Evolutionary conservation across 2,888 invertebrate genomes (phyloP), one percentile per base, ranked within the genome.

Genomic region (Camptogramma bilineatum): DNA sequence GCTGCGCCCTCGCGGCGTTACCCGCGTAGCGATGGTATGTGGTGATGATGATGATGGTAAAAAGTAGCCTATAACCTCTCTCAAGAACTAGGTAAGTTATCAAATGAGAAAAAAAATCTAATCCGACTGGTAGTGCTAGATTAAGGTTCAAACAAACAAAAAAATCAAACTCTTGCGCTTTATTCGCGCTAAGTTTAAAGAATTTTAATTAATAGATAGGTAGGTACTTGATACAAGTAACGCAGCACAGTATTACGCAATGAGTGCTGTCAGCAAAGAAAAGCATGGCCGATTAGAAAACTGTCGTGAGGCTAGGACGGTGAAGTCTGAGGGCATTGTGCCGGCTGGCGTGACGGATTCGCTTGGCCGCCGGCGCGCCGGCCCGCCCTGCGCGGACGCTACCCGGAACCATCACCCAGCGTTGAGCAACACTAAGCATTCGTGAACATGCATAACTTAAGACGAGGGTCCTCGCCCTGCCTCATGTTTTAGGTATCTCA

Each of bases 291-390:
- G 58, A 59, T 68, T 70, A 76, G 74, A 74, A 75, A 70, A 68
- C 67, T 54, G 66, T 66, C 64, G 68, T 62, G 64, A 74, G 74
- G 73, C 77, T 81, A 83, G 82, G 80, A 80, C 78, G 69, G 76
- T 63, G 62, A 68, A 72, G 78, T 77, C 77, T 75, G 82, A 85
- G 85, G 85, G 85, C 86, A 85, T 79, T 81, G 85, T 79, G 82
- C 84, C 78, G 76, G 68, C 71, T 73, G 78, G 83, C 92, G 85
- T 90, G 85, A 91, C 91, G 84, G 91, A 83, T 77, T 74, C 88
- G 91, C 86, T 83, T 82, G 83, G 87, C 76, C 83, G 85, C 67
- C 78, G 82, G 69, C 83, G 74, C 79, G 78, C 85, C 78, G 82
- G 69, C 83, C 75, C 79, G 78, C 85, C 81, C 79, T 76, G 77